Conservation (phyloP, 2,797 vertebrate species). For the Fundulus diaphanus region DNA sequence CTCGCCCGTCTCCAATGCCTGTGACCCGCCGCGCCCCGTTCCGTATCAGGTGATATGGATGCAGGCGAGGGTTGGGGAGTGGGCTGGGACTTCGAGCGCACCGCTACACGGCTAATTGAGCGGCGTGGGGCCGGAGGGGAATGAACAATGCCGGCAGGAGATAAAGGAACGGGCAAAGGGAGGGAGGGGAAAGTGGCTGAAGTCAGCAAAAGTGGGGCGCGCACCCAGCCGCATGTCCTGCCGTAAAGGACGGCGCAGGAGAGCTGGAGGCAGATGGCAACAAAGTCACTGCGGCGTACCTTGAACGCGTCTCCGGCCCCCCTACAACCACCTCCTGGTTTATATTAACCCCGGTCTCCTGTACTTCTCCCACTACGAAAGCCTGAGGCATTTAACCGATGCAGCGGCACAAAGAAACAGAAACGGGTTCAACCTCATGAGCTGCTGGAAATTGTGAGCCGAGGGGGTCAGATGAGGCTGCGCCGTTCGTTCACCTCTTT, state of each 20-base stretch:
- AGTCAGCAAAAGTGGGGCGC: conserved; percentile 79
- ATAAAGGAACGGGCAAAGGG: conserved; percentile 59
- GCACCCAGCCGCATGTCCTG: conserved; percentile 71
- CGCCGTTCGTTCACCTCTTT: conserved; percentile 18
- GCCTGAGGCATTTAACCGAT: conserved; percentile 44
- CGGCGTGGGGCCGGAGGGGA: conserved; percentile 69
- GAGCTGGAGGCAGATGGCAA: conserved; percentile 80
- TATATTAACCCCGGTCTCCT: conserved; percentile 5
- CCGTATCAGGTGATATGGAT: conserved; percentile 59
- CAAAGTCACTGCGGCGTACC: conserved; percentile 73
- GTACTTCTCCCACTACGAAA: conserved; percentile 23
- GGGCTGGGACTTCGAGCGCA: conserved; percentile 65
- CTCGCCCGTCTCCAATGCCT: conserved; percentile 43
- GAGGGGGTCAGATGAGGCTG: conserved; percentile 38
- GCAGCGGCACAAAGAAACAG: conserved; percentile 22
- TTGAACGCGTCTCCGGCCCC: conserved; percentile 8
- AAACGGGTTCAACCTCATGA: conserved; percentile 34
- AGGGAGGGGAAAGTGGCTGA: conserved; percentile 65
- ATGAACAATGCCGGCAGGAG: conserved; percentile 75
- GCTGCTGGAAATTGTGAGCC: conserved; percentile 26
- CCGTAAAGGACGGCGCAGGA: conserved; percentile 66
- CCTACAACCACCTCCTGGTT: not conserved
- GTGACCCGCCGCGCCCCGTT: conserved; percentile 55
- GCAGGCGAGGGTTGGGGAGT: conserved; percentile 18
- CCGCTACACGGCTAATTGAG: conserved; percentile 82